Conservation (phyloP, 2,113 vertebrate genomes). For the Anarhynchus alexandrinus region DNA sequence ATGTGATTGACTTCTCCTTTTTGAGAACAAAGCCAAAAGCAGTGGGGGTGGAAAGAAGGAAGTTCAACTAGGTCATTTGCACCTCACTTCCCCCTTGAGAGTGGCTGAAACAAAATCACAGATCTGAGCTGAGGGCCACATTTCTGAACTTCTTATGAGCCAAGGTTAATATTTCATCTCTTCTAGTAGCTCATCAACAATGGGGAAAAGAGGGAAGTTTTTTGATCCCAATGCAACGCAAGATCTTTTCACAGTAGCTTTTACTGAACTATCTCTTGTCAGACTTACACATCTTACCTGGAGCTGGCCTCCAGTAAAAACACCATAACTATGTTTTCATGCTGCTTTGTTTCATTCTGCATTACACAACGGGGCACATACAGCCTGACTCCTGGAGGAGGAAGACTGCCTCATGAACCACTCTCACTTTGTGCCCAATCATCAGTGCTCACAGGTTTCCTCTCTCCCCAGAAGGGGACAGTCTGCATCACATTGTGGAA, state of each 20-base stretch:
- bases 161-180: background rate
- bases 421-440: background rate
- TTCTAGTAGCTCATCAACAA: background rate
- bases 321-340: background rate
- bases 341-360: background rate
- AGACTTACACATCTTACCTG: background rate
- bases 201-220: background rate
- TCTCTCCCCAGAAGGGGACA: background rate
- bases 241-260: background rate
- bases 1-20: background rate
- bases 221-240: background rate
- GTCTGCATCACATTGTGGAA: background rate
- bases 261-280: background rate
- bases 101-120: background rate
- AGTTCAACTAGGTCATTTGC: background rate
- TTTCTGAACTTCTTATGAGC: background rate
- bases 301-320: background rate
- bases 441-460: background rate
- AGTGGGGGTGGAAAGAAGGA: background rate
- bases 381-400: background rate
- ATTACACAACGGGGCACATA: rapidly evolving
- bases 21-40: background rate
- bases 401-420: background rate
- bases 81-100: background rate
- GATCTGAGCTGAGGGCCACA: background rate